A percentile compares a stretch with the other conserved stretches of the same genome.
phyloP scores from a whole-genome alignment of 2,113 vertebrate species.

The Sander lucioperca region DNA sequence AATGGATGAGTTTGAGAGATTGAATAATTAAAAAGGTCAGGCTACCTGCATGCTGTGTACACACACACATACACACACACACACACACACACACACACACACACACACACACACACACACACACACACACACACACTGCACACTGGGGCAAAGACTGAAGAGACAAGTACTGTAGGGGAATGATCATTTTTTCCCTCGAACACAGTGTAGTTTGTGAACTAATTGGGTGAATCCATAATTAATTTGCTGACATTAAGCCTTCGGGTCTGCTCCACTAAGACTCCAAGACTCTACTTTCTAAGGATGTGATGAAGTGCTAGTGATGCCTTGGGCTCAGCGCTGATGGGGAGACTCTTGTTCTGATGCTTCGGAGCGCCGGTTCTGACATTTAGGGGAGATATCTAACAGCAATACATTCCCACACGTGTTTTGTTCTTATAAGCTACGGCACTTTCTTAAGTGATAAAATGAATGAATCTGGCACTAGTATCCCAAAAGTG shows the following conservation, averaged over 20 bases:
- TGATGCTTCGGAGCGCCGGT: conserved; percentile 18
- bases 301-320: conserved; percentile 54
- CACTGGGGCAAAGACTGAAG: conserved; percentile 60
- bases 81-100: too few species aligned
- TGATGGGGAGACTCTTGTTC: conserved; percentile 46
- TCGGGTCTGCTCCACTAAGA: conserved; percentile 63
- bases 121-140: conserved; percentile 21
- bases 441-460: conserved; percentile 9
- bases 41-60: conserved; percentile 75
- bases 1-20: conserved; percentile 70
- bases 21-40: conserved; percentile 88
- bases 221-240: conserved; percentile 82
- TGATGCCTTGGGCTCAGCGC: conserved; percentile 52
- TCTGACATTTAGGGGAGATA: conserved; percentile 54
- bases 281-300: conserved; percentile 57
- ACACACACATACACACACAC: not conserved
- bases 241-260: conserved; percentile 82
- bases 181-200: conserved; percentile 74
- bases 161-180: conserved; percentile 65
- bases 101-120: conserved; percentile 32
- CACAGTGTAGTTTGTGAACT: conserved; percentile 76
- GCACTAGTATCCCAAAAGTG: not conserved
- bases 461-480: conserved; percentile 17
- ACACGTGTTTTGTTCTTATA: not conserved
- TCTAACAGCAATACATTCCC: conserved; percentile 36